Base-by-base conservation (phyloP, 30 jellyfish, hydroid and myxozoan genomes). In the Aurelia aurita region DNA sequence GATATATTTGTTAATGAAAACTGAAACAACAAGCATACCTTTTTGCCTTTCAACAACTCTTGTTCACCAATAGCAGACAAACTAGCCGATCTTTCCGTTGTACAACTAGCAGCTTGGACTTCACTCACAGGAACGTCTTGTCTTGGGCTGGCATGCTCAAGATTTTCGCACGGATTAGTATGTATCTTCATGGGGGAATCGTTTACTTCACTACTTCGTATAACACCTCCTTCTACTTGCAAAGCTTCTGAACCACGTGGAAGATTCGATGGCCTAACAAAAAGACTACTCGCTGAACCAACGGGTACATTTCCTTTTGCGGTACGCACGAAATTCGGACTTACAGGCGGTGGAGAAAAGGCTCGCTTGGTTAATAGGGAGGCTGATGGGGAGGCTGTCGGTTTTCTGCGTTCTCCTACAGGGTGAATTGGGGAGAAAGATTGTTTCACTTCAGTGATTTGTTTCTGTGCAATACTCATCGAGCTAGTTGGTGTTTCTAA, bases 351-450 rank as follows among this genome's bases (percentile, higher is more conserved):
- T 26, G 90, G 90, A 20, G 87, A 76, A 62, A 81, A 90, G 44
- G 88, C 81, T n/a, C 93, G 89, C 45, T 87, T 84, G 27, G 88
- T 77, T 16, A 87, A 85, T 44, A 69, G 96, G 19, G 79, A 82
- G 23, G 88, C 67, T 51, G 76, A 86, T 29, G 98, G 96, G 21
- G 97, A 89, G 15, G 63, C 59, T 16, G 60, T 45, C 26, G 91
- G 4, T 16, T 39, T 53, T 51, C 74, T 72, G 63, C 87, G 51
- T 20, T 72, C 46, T 31, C 62, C 76, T 18, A 94, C 85, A 20
- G 98, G 98, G 61, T 92, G 95, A 23, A 92, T 92, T 22, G 98
- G 98, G 5, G 98, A 92, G 74, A 92, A 92, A 10, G 96, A 79
- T 32, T 59, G 93, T 34, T 84, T 77, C 44, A 39, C 61, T 65